Base-by-base conservation (phyloP, 2,888 invertebrate species). In the Chrysina gloriosa region DNA sequence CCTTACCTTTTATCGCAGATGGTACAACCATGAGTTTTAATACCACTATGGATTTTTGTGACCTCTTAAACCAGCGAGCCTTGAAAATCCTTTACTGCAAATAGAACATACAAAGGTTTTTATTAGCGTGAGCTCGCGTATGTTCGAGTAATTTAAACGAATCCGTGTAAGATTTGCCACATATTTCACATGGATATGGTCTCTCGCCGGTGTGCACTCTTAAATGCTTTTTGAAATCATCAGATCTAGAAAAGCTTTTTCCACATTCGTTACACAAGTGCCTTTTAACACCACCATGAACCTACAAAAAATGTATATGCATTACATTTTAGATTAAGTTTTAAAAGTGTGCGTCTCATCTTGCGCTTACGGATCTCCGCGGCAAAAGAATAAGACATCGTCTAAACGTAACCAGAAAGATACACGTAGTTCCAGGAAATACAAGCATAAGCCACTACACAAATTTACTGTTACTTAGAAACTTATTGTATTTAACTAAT, bases 141-240 rank as follows among this genome's bases (percentile, higher is more conserved):
- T 84, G 83, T 72, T 83, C 83, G 47, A 82, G 71, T 31, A 84
- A 71, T 36, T 82, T 76, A 67, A 83, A 83, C 0, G 80, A 79
- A 61, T 80, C 80, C 9, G 80, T 79, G 72, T 80, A 81, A 1
- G 82, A 77, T 73, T 83, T 84, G 1, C 78, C 80, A 70, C 84
- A 84, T 66, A 81, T 70, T 70, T 81, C 80, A 70, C 84, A 84
- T 2, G 75, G 76, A 72, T 83, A 84, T 14, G 83, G 83, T 69
- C 80, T 82, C 73, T 83, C 84, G 2, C 83, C 84, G 3, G 83
- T 84, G 70, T 84, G 84, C 2, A 80, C 82, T 14, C 82, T 72
- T 34, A 82, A 68, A 71, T 84, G 83, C 42, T 83, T 72, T 34
- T 79, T 82, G 54, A 83, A 73, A 71, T 83, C 83, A 71, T 83